A percentile compares a stretch with the other conserved stretches of the same genome.
phyloP scores from a whole-genome alignment of 2,888 invertebrate genomes.

The Philopedon plagiatum region DNA sequence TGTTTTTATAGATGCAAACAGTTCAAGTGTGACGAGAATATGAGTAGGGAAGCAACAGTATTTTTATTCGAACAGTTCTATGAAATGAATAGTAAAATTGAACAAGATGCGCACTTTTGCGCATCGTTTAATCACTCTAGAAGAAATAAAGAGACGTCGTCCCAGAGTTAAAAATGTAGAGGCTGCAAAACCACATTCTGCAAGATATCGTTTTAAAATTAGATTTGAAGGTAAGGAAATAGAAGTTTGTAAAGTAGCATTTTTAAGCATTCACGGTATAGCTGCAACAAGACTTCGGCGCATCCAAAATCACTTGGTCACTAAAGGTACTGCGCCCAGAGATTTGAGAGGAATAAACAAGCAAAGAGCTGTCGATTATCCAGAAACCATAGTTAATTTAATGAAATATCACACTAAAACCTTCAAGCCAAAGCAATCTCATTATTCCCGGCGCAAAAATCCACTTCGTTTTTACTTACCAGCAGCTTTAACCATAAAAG shows the following conservation, averaged over 20 bases:
- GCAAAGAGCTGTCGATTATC: constrained; percentile 31
- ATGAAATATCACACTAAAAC: too few species aligned
- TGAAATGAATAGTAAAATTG: constrained; percentile 8
- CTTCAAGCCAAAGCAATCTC: too few species aligned
- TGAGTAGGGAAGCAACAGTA: constrained; percentile 26
- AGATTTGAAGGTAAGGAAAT: constrained; percentile 36
- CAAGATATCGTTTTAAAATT: constrained; percentile 28
- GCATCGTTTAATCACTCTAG: constrained; percentile 19
- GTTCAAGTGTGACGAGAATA: constrained; percentile 20
- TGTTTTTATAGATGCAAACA: not conserved
- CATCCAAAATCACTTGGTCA: constrained; percentile 37
- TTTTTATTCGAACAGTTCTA: too few species aligned
- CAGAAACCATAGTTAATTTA: too few species aligned
- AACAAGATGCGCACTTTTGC: too few species aligned
- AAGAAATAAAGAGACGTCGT: constrained; percentile 25
- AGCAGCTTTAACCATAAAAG: too few species aligned
- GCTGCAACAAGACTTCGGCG: constrained; percentile 33
- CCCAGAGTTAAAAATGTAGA: constrained; percentile 19
- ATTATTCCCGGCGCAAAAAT: too few species aligned
- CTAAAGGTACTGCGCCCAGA: too few species aligned
- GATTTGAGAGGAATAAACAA: constrained; percentile 34
- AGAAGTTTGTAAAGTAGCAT: constrained; percentile 33
- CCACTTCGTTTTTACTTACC: too few species aligned
- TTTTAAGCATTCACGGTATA: constrained; percentile 37
- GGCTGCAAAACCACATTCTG: constrained; percentile 21